Percentiles rank a stretch among this genome's conserved stretches.
These are phyloP conservation scores for Sympetrum striolatum DNA, from an alignment of 2,888 invertebrate genomes.

Conservation along the genomic window DNA sequence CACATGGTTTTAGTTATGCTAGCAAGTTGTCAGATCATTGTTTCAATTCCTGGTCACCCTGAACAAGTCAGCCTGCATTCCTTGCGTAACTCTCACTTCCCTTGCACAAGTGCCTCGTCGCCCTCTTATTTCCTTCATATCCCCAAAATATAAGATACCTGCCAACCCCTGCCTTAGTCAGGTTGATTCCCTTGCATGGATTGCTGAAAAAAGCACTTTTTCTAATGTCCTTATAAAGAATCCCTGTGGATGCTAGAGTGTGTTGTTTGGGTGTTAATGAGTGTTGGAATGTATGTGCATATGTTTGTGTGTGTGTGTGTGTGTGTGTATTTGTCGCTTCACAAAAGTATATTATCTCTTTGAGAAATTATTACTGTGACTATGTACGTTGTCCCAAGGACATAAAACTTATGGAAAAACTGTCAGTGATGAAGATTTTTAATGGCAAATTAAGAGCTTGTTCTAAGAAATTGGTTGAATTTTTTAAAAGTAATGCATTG, in stretches of 20 bases:
- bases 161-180: conserved; percentile 21
- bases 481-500: conserved; percentile 3
- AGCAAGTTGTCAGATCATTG: neutral
- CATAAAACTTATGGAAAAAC: conserved; percentile 34
- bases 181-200: conserved; percentile 21
- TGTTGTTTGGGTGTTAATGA: conserved; percentile 30
- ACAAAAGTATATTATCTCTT: conserved; percentile 36
- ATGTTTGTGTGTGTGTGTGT: conserved; percentile 44
- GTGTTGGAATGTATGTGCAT: conserved; percentile 43
- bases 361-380: conserved; percentile 44
- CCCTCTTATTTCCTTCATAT: neutral
- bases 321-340: conserved; percentile 40
- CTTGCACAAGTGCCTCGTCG: conserved; percentile 27
- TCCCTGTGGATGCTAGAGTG: conserved; percentile 48
- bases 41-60: neutral
- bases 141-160: neutral
- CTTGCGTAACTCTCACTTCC: neutral
- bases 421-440: conserved; percentile 31
- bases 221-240: neutral
- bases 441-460: conserved; percentile 32
- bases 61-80: conserved; percentile 1
- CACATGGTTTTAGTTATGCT: neutral
- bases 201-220: neutral
- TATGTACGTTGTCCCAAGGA: conserved; percentile 45
- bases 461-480: conserved; percentile 29